These are phyloP conservation scores for Ophion ellenae DNA, from an alignment of 2,888 invertebrate species.

Conservation along the genomic window DNA sequence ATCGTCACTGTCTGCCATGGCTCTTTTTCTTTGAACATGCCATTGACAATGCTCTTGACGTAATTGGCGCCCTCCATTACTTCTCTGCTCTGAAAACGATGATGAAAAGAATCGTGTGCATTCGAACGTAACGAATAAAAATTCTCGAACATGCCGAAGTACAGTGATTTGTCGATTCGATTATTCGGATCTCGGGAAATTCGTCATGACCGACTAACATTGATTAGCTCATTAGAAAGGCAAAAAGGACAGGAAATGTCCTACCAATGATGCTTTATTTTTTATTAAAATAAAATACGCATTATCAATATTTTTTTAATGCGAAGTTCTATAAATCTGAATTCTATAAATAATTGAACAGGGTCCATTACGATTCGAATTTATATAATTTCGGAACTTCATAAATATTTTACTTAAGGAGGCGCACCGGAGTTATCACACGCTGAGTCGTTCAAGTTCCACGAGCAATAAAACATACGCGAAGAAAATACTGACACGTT, in stretches of 20 bases:
- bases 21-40: conserved; percentile 88
- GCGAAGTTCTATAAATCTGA: neutral
- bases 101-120: too few relatives aligned
- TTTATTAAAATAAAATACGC: neutral
- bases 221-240: neutral
- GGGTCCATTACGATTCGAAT: neutral
- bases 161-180: neutral
- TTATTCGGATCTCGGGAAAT: neutral
- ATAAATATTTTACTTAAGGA: neutral
- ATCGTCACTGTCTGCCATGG: conserved; percentile 93
- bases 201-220: neutral
- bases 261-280: too few relatives aligned
- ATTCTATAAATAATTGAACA: neutral
- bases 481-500: too few relatives aligned
- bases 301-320: neutral
- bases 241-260: neutral
- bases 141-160: too few relatives aligned
- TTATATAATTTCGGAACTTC: neutral
- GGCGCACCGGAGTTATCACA: neutral
- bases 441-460: neutral
- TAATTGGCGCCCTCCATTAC: conserved; percentile 52
- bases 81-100: too few relatives aligned
- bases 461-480: too few relatives aligned
- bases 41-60: conserved; percentile 85
- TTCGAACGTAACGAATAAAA: too few relatives aligned